phyloP scores from a whole-genome alignment of 2,113 vertebrate species.

The Ophthalmolycus amberensis region DNA sequence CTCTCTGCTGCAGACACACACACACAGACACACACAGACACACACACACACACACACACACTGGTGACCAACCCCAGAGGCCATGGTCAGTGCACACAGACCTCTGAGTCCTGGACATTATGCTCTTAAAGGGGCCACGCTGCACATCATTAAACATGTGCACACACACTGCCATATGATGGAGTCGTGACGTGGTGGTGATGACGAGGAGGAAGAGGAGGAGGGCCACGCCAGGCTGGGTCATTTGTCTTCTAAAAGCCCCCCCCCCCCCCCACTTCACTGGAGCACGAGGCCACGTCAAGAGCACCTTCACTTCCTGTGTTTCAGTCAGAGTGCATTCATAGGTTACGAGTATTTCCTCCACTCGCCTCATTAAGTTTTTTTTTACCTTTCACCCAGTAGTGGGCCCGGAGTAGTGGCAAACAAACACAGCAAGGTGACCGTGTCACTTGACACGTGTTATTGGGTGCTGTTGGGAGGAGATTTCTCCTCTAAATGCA shows the following conservation, averaged over 20 bases:
- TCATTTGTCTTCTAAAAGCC: neutral
- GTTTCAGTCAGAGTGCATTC: slow-evolving; percentile 53
- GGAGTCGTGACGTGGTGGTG: slow-evolving; percentile 16
- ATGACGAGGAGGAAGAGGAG: slow-evolving; percentile 17
- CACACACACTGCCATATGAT: slow-evolving; percentile 1
- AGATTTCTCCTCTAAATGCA: neutral
- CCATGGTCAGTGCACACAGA: slow-evolving; percentile 60
- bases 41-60: slow-evolving; percentile 56
- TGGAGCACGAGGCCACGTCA: slow-evolving; percentile 40
- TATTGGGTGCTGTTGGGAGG: slow-evolving; percentile 24
- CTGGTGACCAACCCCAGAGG: slow-evolving; percentile 51
- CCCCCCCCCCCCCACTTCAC: slow-evolving; percentile 3
- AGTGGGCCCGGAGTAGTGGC: neutral
- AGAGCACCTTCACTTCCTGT: slow-evolving; percentile 68
- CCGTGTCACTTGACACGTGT: slow-evolving; percentile 41
- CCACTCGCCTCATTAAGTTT: slow-evolving; percentile 58
- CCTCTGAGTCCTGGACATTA: slow-evolving; percentile 50
- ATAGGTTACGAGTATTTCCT: slow-evolving; percentile 65
- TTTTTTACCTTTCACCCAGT: slow-evolving; percentile 73
- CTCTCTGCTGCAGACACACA: slow-evolving; percentile 53
- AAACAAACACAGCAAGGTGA: slow-evolving; percentile 67
- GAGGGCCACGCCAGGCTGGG: slow-evolving; percentile 2
- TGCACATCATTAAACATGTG: slow-evolving; percentile 47
- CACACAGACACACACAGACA: slow-evolving; percentile 37
- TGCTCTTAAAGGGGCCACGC: slow-evolving; percentile 79